Evolutionary conservation across 1,140 invertebrate species (phyloP).

Genomic region (Amphibalanus amphitrite): DNA sequence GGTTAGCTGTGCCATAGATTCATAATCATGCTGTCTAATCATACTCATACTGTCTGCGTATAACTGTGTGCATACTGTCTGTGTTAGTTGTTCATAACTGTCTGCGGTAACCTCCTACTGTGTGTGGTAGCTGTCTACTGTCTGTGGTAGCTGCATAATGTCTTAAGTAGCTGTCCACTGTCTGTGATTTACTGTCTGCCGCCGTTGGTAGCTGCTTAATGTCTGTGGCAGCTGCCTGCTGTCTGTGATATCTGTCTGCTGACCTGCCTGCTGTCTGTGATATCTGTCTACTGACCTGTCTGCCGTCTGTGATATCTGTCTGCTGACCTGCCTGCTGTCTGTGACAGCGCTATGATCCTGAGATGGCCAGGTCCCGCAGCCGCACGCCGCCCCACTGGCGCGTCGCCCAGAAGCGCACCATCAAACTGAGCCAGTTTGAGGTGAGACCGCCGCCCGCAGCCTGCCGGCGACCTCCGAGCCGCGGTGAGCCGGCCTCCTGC

Average conservation of each 20-base stretch:
- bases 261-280: too few species aligned
- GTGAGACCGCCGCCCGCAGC: conserved; percentile 24
- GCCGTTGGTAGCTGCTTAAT: neutral
- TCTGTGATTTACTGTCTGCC: neutral
- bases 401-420: conserved; percentile 60
- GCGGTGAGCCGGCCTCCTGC: too few species aligned
- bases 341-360: conserved; percentile 8
- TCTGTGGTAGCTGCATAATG: neutral
- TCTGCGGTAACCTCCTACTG: neutral
- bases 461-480: too few species aligned
- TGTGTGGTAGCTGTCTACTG: too few species aligned
- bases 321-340: too few species aligned
- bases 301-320: too few species aligned
- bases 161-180: neutral
- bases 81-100: neutral
- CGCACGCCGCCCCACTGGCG: conserved; percentile 77
- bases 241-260: too few species aligned
- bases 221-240: neutral
- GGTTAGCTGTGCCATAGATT: too few species aligned
- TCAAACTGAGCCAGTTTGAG: conserved; percentile 62
- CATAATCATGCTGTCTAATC: too few species aligned
- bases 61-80: neutral
- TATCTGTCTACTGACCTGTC: too few species aligned
- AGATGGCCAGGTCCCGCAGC: conserved; percentile 44
- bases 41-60: neutral